Evolutionary conservation across 2,888 invertebrate genomes (phyloP).

Genomic region (Cheilosia impressa): DNA sequence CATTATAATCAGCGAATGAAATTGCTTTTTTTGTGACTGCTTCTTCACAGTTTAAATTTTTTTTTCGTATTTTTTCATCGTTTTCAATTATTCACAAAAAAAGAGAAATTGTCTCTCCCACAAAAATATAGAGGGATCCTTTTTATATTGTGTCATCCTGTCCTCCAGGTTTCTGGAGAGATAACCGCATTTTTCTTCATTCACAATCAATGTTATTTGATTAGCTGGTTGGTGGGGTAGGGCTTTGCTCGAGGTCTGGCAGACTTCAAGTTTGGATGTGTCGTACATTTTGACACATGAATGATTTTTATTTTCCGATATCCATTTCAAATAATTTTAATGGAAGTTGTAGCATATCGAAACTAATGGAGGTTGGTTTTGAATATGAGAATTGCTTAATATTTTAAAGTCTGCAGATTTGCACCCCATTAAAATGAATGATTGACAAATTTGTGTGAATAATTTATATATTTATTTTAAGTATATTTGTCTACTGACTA

Average conservation of each 20-base stretch:
- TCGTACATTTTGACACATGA: too few species aligned
- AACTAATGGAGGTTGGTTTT: too few species aligned
- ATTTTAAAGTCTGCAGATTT: too few species aligned
- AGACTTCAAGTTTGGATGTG: background rate
- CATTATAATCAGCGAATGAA: too few species aligned
- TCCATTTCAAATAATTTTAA: too few species aligned
- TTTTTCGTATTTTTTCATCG: background rate
- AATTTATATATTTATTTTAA: background rate
- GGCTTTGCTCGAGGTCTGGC: constrained; percentile 8
- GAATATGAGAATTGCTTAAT: too few species aligned
- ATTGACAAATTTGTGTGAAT: background rate
- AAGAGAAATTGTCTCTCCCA: background rate
- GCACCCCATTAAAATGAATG: too few species aligned
- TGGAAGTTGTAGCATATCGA: too few species aligned
- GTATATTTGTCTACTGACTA: too few species aligned
- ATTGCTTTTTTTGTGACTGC: background rate
- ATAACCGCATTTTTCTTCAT: constrained; percentile 36
- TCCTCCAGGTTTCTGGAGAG: background rate
- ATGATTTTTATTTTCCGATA: too few species aligned
- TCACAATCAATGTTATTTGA: constrained; percentile 58
- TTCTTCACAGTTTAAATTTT: background rate
- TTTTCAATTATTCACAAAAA: background rate
- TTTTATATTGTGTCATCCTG: background rate
- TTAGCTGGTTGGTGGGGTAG: constrained; percentile 43
- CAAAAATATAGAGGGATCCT: background rate